phyloP scores from a whole-genome alignment of 2,113 vertebrate genomes.

The Lepisosteus osseus region DNA sequence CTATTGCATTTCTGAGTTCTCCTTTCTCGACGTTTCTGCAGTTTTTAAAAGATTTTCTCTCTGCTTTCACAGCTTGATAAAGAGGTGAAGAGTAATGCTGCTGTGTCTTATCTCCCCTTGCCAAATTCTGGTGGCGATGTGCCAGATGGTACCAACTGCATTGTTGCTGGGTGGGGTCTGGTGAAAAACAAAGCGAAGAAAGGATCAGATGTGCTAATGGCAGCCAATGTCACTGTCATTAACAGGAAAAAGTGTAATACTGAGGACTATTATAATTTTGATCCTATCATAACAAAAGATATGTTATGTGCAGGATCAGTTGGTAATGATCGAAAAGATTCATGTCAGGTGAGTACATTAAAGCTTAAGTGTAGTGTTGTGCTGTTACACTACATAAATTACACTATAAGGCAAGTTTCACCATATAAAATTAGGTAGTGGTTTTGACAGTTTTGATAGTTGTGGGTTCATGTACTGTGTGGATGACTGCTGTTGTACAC shows the following conservation, averaged over 20 bases:
- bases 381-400: not conserved
- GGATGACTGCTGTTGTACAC: not conserved
- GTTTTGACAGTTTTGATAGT: too few relatives aligned
- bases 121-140: not conserved
- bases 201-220: slow-evolving; percentile 46
- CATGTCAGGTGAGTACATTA: slow-evolving; percentile 34
- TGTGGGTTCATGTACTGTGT: not conserved
- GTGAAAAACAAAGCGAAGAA: rapidly evolving
- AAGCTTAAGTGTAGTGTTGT: not conserved
- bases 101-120: slow-evolving; percentile 27
- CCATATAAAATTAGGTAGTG: too few relatives aligned
- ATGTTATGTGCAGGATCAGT: slow-evolving; percentile 58
- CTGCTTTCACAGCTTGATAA: slow-evolving; percentile 42
- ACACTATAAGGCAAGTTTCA: too few relatives aligned
- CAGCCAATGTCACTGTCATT: slow-evolving; percentile 50
- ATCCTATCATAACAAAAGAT: slow-evolving; percentile 33
- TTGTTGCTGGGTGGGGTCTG: slow-evolving; percentile 57
- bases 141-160: slow-evolving; percentile 24
- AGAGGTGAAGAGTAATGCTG: slow-evolving; percentile 26
- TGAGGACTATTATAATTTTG: slow-evolving; percentile 32
- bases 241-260: slow-evolving; percentile 48
- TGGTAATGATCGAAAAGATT: not conserved
- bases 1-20: too few relatives aligned
- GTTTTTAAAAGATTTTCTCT: not conserved
- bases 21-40: not conserved